A percentile compares a stretch with the other conserved stretches of the same genome.
Evolutionary conservation across 2,113 vertebrate genomes (phyloP).

Genomic region (Lipotes vexillifer): DNA sequence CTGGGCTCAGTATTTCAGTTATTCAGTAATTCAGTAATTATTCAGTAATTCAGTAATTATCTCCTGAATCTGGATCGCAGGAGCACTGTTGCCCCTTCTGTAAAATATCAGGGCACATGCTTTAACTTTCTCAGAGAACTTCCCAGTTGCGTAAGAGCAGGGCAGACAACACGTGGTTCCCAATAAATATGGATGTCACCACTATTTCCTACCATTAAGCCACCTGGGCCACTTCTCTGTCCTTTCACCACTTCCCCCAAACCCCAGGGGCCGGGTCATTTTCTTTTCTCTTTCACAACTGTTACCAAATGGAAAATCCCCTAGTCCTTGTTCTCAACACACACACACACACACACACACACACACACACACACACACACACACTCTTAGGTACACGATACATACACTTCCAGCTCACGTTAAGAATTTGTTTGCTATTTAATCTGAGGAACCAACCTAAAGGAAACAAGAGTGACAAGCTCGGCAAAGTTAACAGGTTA

Average conservation of each 20-base stretch:
- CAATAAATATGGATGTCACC: background rate
- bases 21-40: no score
- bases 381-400: background rate
- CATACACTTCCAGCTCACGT: background rate
- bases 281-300: background rate
- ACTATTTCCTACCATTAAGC: background rate
- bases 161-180: background rate
- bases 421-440: background rate
- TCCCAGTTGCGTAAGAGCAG: background rate
- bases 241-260: background rate
- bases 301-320: background rate
- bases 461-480: background rate
- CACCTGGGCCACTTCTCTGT: background rate
- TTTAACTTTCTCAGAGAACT: background rate
- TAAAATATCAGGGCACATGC: background rate
- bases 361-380: background rate
- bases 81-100: background rate
- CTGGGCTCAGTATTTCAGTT: no score
- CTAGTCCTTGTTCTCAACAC: background rate
- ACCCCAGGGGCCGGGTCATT: background rate
- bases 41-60: no score
- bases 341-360: no score
- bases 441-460: background rate
- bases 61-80: background rate
- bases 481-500: background rate